Evolutionary conservation across 2,113 vertebrate genomes (phyloP).

Genomic region (Chaetura pelagica): DNA sequence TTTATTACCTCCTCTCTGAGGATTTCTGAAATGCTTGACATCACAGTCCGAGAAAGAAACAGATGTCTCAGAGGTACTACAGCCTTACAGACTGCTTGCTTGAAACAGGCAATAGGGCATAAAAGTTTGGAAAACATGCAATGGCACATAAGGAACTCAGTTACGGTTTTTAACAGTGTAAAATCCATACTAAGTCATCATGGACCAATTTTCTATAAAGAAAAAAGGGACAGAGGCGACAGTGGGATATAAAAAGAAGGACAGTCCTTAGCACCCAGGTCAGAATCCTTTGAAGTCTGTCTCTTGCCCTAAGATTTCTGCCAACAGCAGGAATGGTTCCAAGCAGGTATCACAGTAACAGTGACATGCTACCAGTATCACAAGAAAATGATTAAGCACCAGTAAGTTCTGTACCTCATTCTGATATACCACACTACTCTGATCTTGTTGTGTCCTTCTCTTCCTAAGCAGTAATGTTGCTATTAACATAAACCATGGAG

Average conservation of each 20-base stretch:
- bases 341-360: background rate
- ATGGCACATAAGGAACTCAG: background rate
- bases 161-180: background rate
- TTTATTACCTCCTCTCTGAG: background rate
- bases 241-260: background rate
- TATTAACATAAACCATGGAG: background rate
- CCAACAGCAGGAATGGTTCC: background rate
- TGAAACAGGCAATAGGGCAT: background rate
- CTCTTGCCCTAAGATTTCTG: background rate
- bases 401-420: background rate
- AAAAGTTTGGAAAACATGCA: background rate
- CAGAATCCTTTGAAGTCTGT: background rate
- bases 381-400: background rate
- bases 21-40: background rate
- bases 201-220: background rate
- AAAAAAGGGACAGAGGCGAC: background rate
- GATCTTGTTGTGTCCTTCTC: background rate
- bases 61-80: background rate
- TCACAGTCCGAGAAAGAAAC: background rate
- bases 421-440: background rate
- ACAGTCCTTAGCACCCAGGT: background rate
- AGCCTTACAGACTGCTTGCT: background rate
- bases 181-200: background rate
- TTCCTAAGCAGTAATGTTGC: background rate
- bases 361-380: background rate